Percentiles rank a stretch among this genome's conserved stretches.
phyloP scores from a whole-genome alignment of 2,888 invertebrate genomes.

The Platerodrilus igneus region DNA sequence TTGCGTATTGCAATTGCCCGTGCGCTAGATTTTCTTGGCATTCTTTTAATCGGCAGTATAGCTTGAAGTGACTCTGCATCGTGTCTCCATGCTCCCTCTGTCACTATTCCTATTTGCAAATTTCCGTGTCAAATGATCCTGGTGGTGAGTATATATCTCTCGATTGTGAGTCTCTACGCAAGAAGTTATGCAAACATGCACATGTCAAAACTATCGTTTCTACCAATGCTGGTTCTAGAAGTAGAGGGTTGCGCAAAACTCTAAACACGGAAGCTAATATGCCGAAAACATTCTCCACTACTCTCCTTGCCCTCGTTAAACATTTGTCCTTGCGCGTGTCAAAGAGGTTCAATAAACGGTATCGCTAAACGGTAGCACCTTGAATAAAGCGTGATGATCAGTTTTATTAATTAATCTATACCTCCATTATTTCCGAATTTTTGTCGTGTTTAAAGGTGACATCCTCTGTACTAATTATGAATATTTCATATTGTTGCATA shows the following conservation, averaged over 20 bases:
- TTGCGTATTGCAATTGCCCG: neutral
- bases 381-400: no score
- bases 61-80: no score
- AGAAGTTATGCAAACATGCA: conserved; percentile 29
- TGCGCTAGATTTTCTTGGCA: no score
- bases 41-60: no score
- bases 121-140: conserved; percentile 28
- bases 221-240: conserved; percentile 26
- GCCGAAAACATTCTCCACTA: conserved; percentile 28
- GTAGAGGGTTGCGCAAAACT: conserved; percentile 26
- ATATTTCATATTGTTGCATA: no score
- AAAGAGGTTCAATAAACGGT: no score
- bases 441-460: no score
- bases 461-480: no score
- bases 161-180: conserved; percentile 25
- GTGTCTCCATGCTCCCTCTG: neutral
- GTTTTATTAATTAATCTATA: no score
- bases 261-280: conserved; percentile 23
- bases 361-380: no score
- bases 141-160: conserved; percentile 25
- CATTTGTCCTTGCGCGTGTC: no score
- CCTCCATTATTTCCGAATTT: no score
- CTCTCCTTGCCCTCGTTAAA: conserved; percentile 20
- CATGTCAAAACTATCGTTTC: conserved; percentile 26
- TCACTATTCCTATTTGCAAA: conserved; percentile 17